A percentile compares a stretch with the other conserved stretches of the same genome.
These are phyloP conservation scores for Harlomillsia oculata DNA, from an alignment of 1,140 invertebrate species.

Conservation along the genomic window DNA sequence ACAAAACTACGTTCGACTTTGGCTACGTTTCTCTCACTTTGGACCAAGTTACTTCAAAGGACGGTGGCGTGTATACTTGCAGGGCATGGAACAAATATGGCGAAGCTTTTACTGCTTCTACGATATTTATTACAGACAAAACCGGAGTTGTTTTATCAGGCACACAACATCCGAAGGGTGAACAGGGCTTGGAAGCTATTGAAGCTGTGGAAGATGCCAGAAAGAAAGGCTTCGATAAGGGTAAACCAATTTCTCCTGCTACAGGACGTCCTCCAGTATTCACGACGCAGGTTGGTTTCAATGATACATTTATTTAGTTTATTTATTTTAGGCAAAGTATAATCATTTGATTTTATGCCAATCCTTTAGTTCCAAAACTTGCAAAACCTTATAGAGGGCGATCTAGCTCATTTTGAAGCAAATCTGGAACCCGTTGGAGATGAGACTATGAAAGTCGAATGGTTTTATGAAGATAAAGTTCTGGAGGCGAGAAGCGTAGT, in stretches of 20 bases:
- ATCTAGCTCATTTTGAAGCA: conserved; percentile 89
- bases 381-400: conserved; percentile 70
- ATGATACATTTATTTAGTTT: background rate
- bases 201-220: conserved; percentile 80
- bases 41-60: conserved; percentile 78
- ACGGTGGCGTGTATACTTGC: conserved; percentile 88
- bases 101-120: conserved; percentile 83
- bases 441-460: conserved; percentile 92
- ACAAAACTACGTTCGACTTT: conserved; percentile 81
- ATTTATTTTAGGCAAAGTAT: background rate
- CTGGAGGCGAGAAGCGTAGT: conserved; percentile 74
- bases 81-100: conserved; percentile 75
- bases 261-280: conserved; percentile 75
- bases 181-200: conserved; percentile 79
- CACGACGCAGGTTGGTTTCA: conserved; percentile 52
- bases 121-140: conserved; percentile 70
- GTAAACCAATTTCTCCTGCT: conserved; percentile 54
- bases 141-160: conserved; percentile 65
- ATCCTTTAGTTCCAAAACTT: conserved; percentile 68
- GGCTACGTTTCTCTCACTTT: conserved; percentile 84
- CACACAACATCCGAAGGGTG: conserved; percentile 86
- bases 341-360: conserved; percentile 5
- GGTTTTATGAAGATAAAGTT: conserved; percentile 87
- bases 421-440: conserved; percentile 86
- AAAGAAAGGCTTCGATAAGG: conserved; percentile 38